Base-by-base conservation (phyloP, 2,888 invertebrate genomes). In the Girardia tigrina region DNA sequence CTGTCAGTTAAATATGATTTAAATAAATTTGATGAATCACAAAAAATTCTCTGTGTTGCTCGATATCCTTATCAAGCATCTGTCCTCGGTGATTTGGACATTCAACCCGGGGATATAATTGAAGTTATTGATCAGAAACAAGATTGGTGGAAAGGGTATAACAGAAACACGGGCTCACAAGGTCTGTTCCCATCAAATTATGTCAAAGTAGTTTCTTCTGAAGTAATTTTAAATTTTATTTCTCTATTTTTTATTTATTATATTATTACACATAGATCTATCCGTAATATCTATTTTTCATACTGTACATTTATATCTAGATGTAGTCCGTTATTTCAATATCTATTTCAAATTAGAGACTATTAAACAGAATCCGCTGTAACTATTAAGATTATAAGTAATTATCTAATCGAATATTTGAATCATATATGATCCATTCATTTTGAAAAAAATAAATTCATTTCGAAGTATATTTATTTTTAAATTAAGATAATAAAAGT, bases 81-180 rank as follows among this genome's bases (percentile, higher is more conserved):
- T 4, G 97, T 97, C 84, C 87, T 89, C 0, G 94, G 94, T 0
- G 98, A 98, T 86, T 86, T 98, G 77, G 89, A 87, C 77, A 95
- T 95, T 85, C 90, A 90, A 79, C 87, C 87, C 78, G 88, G 94
- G 6, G 95, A 95, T 84, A 86, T 90, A 80, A 90, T 98, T 77
- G 87, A 89, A 79, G 94, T 98, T 0, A 88, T 89, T 42, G 89
- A 92, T 78, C 94, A 95, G 78, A 36, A 77, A 23, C 95, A 94
- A 0, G 95, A 97, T 82, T 98, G 97, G 97, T 98, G 97, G 97
- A 94, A 94, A 1, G 97, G 97, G 28, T 88, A 89, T 78, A 88
- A 92, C 79, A 91, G 90, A 56, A 70, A 42, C 0, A 88, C 89
- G 56, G 23, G 26, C 0, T 88, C 89, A 80, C 89, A 90, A 0